Base-by-base conservation (phyloP, 2,888 invertebrate species). In the Xanthorhoe designata region DNA sequence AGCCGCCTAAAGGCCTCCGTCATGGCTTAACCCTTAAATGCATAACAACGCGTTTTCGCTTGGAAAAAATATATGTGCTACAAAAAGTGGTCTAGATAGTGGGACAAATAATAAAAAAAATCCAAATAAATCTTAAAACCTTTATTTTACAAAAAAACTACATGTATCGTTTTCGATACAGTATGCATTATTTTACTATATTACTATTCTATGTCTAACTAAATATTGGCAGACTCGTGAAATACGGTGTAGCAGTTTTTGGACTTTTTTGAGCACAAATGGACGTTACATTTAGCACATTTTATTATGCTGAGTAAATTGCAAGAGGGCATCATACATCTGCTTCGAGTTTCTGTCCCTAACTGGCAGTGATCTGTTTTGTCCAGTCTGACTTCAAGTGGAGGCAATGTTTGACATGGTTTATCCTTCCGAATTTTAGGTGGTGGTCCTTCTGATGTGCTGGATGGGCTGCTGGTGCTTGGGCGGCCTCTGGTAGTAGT, bases 111-210 rank as follows among this genome's bases (percentile, higher is more conserved):
- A 45, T 3, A n/a, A 45, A 45, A 45, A 45, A 45, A 45, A 45
- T 45, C 10, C n/a, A 45, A 4, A n/a, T 10, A 1, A n/a, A 3
- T 24, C 2, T 13, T 4, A n/a, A n/a, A n/a, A 45, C 13, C 4
- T 45, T 13, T 45, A n/a, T n/a, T 45, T 45, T 10, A 1, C 4
- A 9, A 45, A n/a, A 45, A 13, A 45, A 7, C 13, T 13, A 45
- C n/a, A n/a, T n/a, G 42, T 45, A 45, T 45, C 42, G 42, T 45
- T 45, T 45, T 45, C 42, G 42, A 45, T 45, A 45, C 42, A 45
- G n/a, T 45, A 45, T 45, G 13, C n/a, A 45, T 24, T 24, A 24
- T 1, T 24, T 3, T 4, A 24, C 24, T 24, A 24, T 24, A 24
- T 24, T 24, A 24, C 24, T 24, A 24, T 4, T 3, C 2, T 24